phyloP scores from a whole-genome alignment of 1,140 invertebrate genomes.

The Rhagoletis pomonella region DNA sequence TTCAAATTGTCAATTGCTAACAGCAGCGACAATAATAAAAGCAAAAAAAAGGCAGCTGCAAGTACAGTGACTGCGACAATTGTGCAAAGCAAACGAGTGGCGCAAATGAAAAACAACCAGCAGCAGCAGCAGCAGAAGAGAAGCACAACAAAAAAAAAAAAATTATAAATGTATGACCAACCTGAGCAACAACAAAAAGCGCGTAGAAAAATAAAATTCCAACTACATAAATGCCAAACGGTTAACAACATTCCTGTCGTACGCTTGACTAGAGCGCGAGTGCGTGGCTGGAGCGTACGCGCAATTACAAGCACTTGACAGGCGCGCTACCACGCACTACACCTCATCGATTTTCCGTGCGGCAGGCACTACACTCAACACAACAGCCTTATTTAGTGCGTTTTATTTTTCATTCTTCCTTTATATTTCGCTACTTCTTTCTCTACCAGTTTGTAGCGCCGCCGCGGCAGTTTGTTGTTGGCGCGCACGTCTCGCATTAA shows the following conservation, averaged over 20 bases:
- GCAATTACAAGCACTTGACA: constrained; percentile 38
- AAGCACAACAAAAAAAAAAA: no score
- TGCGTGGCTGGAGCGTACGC: neutral
- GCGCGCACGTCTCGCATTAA: constrained; percentile 43
- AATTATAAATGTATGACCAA: no score
- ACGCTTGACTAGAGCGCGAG: neutral
- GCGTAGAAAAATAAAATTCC: no score
- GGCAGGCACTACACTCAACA: neutral
- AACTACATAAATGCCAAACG: no score
- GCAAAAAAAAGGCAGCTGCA: neutral
- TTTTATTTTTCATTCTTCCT: neutral
- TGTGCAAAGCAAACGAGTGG: neutral
- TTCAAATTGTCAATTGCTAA: no score
- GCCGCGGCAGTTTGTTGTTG: neutral
- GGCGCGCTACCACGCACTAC: neutral
- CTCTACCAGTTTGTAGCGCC: neutral
- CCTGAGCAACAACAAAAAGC: no score
- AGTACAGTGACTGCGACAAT: neutral
- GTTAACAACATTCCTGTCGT: neutral
- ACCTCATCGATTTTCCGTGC: neutral
- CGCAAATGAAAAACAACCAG: no score
- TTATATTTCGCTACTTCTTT: neutral
- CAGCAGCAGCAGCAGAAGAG: no score
- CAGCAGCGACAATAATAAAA: neutral
- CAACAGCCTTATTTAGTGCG: neutral